These are phyloP conservation scores for Triplophysa bombifrons DNA, from an alignment of 2,797 vertebrate genomes.

Conservation along the genomic window DNA sequence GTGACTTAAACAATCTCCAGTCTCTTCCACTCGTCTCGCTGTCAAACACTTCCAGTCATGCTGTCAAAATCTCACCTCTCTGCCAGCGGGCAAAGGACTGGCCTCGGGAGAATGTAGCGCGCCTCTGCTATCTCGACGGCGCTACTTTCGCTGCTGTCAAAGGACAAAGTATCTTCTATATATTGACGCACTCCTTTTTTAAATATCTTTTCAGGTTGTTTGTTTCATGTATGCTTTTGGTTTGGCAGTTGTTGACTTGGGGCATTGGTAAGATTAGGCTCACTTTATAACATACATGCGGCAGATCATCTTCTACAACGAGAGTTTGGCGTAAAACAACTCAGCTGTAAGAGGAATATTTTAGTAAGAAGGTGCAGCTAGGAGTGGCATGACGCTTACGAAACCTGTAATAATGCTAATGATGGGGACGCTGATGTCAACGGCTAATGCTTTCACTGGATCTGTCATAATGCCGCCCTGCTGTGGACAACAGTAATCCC, in stretches of 20 bases:
- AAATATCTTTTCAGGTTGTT: slow-evolving; percentile 14
- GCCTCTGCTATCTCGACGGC: slow-evolving; percentile 64
- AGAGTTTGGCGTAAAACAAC: not conserved
- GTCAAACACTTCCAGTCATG: slow-evolving; percentile 66
- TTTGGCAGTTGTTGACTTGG: not conserved
- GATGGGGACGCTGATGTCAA: slow-evolving; percentile 33
- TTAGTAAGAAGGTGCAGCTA: slow-evolving; percentile 2
- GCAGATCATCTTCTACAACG: not conserved
- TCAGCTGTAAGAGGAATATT: not conserved
- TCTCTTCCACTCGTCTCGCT: slow-evolving; percentile 38
- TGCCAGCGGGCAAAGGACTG: slow-evolving; percentile 70
- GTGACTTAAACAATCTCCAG: slow-evolving; percentile 35
- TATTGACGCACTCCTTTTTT: slow-evolving; percentile 53
- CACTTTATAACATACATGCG: not conserved
- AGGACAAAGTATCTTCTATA: slow-evolving; percentile 47
- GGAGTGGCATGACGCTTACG: slow-evolving; percentile 3
- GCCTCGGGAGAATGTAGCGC: slow-evolving; percentile 75
- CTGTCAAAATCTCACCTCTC: slow-evolving; percentile 77
- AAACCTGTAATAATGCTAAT: slow-evolving; percentile 23
- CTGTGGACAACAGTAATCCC: slow-evolving; percentile 47
- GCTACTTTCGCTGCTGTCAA: slow-evolving; percentile 35
- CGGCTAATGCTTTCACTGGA: slow-evolving; percentile 47
- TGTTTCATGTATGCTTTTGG: not conserved
- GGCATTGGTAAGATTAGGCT: not conserved
- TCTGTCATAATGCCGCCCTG: slow-evolving; percentile 40